These are phyloP conservation scores for Drosophila ambigua DNA, from an alignment of 1,140 invertebrate genomes.

Conservation along the genomic window DNA sequence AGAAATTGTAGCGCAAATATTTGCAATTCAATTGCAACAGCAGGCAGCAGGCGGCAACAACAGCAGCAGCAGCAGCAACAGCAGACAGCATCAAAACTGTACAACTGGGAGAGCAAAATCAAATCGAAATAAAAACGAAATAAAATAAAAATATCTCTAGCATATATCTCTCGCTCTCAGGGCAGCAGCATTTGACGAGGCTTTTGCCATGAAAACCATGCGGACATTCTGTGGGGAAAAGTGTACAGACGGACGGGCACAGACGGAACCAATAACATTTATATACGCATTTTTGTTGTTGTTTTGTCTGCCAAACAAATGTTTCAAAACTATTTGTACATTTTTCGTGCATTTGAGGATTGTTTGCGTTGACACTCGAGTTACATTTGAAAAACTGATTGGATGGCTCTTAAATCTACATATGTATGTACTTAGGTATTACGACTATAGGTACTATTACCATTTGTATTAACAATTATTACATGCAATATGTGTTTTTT, in stretches of 20 bases:
- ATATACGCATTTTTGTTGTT: slow-evolving; percentile 18
- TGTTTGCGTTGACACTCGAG: slow-evolving; percentile 30
- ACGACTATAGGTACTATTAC: too few species aligned
- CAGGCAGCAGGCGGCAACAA: slow-evolving; percentile 39
- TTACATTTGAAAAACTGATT: slow-evolving; percentile 14
- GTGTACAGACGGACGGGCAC: slow-evolving; percentile 8
- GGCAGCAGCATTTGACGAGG: slow-evolving; percentile 6
- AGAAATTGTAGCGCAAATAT: slow-evolving; percentile 68
- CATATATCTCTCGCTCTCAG: slow-evolving; percentile 14
- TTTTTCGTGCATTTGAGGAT: slow-evolving; percentile 9
- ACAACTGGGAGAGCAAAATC: slow-evolving; percentile 20
- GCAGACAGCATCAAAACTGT: slow-evolving; percentile 7
- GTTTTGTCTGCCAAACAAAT: slow-evolving; percentile 22
- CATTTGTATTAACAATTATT: not conserved
- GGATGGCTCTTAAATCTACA: slow-evolving; percentile 41
- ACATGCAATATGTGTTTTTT: too few species aligned
- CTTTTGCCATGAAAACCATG: slow-evolving; percentile 66
- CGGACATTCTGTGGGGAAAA: slow-evolving; percentile 38
- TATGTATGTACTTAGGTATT: not conserved
- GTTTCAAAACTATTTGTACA: slow-evolving; percentile 29
- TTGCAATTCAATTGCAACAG: slow-evolving; percentile 75
- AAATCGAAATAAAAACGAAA: slow-evolving; percentile 57
- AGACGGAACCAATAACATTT: slow-evolving; percentile 30
- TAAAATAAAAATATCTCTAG: slow-evolving; percentile 53
- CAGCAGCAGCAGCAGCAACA: slow-evolving; percentile 10